Evolutionary conservation across 1,140 invertebrate genomes (phyloP), one percentile per base, ranked within the genome.

Genomic region (Cephus cinctus): DNA sequence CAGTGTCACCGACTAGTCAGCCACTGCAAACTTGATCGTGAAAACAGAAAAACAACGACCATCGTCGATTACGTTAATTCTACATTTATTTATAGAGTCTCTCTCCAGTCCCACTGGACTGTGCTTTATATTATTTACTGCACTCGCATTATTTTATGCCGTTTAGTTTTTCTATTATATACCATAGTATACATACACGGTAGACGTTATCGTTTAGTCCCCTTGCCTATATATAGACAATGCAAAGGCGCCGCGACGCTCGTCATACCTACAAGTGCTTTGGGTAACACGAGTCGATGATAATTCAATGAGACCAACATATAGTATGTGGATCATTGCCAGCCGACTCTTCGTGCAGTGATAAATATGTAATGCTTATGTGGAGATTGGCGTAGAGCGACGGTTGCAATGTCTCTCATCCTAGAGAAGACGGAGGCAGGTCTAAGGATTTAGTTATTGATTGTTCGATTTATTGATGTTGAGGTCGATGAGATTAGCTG

Each of bases 21-120:
- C 59, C 60, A 60, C 54, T 57, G 62, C 54, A 73, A 73, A 72
- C 68, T 71, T 73, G 69, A 71, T 72, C 66, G 58, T 71, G 65
- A 72, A 74, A 72, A 70, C 59, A 69, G 64, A 71, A 70, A 65
- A 70, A 53, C 54, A 52, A 56, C 49, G 18, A 48, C 56, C 52
- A 43, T 47, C 54, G 46, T 55, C 54, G 54, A 68, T 66, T 68
- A 68, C 59, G 50, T 61, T 64, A 48, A 31, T 35, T 51, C 41
- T 54, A 47, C 35, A 55, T 51, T 57, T 54, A 56, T 59, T 61
- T 57, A 47, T 50, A 49, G 49, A 55, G 27, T 34, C 25, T 36
- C 34, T 51, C 49, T 52, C 47, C n/a, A n/a, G n/a, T n/a, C n/a
- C n/a, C n/a, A n/a, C n/a, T n/a, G n/a, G n/a, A n/a, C n/a, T n/a